Evolutionary conservation across 2,113 vertebrate genomes (phyloP).

Genomic region (Plecotus auritus): DNA sequence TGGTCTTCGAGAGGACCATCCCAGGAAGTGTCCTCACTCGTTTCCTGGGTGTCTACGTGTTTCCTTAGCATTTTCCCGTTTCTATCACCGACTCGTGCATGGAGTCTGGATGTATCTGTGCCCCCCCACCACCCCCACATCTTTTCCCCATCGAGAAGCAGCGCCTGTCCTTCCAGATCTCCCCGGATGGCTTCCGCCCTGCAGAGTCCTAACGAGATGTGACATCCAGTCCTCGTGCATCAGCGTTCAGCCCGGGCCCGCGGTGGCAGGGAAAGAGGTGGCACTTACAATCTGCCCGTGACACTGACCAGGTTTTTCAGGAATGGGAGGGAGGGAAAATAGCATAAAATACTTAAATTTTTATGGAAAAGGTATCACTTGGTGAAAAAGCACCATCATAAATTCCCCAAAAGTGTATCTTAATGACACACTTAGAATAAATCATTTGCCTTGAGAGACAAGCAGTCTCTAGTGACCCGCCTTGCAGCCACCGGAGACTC

Average conservation of each 20-base stretch:
- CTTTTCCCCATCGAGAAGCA: conserved; percentile 63
- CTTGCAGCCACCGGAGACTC: conserved; percentile 93
- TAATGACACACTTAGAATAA: conserved; percentile 98
- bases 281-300: conserved; percentile 76
- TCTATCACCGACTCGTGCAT: background rate
- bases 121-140: background rate
- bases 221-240: conserved; percentile 91
- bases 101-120: background rate
- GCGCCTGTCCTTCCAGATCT: conserved; percentile 78
- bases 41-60: background rate
- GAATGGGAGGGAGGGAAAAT: conserved; percentile 77
- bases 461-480: conserved; percentile 93
- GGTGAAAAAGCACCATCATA: conserved; percentile 85
- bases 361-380: conserved; percentile 88
- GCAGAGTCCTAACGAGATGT: conserved; percentile 89
- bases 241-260: conserved; percentile 83
- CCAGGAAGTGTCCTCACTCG: background rate
- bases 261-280: conserved; percentile 70
- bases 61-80: background rate
- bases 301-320: conserved; percentile 83
- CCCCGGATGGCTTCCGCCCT: conserved; percentile 80
- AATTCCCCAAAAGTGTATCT: conserved; percentile 88
- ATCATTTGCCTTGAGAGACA: conserved; percentile 93
- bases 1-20: conserved; percentile 15
- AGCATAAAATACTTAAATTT: conserved; percentile 85